Evolutionary conservation across 2,888 invertebrate genomes (phyloP).

Genomic region (Diloba caeruleocephala): DNA sequence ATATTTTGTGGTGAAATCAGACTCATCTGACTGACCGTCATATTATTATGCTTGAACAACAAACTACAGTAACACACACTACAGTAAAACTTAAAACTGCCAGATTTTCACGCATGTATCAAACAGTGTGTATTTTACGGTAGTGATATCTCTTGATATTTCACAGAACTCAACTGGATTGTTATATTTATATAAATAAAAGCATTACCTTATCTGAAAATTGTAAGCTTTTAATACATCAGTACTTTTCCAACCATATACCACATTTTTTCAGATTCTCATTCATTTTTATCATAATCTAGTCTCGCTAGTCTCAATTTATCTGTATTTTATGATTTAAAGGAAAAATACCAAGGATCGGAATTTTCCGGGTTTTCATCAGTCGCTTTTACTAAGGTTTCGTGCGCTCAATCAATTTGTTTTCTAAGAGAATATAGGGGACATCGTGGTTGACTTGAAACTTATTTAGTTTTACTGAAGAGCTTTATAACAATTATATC

Average conservation of each 20-base stretch:
- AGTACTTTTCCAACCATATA: conserved; percentile 40
- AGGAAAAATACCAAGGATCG: conserved; percentile 18
- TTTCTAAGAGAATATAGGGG: background rate
- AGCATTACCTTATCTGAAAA: conserved; percentile 39
- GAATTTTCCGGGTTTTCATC: background rate
- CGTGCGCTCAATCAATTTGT: conserved; percentile 11
- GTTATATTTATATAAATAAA: conserved; percentile 18
- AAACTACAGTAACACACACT: background rate
- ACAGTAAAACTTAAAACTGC: background rate
- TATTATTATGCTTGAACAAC: too few relatives aligned
- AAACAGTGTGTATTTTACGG: background rate
- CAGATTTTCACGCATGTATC: background rate
- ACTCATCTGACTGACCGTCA: too few relatives aligned
- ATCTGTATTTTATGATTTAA: conserved; percentile 25
- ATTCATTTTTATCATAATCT: conserved; percentile 32
- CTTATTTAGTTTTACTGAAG: background rate
- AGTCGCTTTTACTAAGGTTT: conserved; percentile 18
- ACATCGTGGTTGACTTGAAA: background rate
- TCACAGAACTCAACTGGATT: background rate
- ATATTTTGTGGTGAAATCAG: too few relatives aligned
- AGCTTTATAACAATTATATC: too few relatives aligned
- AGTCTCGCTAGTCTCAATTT: conserved; percentile 9
- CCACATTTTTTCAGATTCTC: conserved; percentile 47
- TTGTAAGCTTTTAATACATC: conserved; percentile 23
- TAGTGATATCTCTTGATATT: conserved; percentile 3